A percentile compares a stretch with the other conserved stretches of the same genome.
Conservation (phyloP, 2,797 vertebrate species). For the Coendou prehensilis region DNA sequence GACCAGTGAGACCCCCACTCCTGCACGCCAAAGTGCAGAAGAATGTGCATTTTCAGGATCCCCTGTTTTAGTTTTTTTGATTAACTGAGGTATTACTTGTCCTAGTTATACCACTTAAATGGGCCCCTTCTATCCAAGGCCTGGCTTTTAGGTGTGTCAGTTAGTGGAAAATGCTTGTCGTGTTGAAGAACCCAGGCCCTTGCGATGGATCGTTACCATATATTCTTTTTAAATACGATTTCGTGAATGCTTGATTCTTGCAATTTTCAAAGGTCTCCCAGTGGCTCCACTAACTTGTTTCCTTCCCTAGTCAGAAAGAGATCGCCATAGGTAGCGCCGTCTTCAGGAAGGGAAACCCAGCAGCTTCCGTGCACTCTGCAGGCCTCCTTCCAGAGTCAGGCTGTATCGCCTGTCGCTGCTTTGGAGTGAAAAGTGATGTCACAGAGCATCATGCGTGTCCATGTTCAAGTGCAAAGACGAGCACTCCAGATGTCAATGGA, state of each 20-base stretch:
- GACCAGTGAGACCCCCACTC: neutral
- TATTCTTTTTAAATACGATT: slow-evolving; percentile 28
- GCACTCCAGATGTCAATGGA: neutral
- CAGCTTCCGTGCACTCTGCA: neutral
- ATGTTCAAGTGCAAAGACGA: neutral
- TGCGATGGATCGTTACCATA: neutral
- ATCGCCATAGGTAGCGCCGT: neutral
- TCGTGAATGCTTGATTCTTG: neutral
- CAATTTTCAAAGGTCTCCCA: neutral
- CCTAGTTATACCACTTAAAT: neutral
- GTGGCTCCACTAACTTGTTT: neutral
- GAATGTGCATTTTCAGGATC: neutral
- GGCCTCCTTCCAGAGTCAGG: neutral
- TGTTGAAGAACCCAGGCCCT: neutral
- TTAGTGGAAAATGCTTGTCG: neutral
- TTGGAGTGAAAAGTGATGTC: neutral
- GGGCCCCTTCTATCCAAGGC: neutral
- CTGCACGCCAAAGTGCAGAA: neutral
- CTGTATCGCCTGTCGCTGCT: neutral
- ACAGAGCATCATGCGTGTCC: neutral
- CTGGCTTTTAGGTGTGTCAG: neutral
- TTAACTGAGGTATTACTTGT: neutral
- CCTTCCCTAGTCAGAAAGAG: neutral
- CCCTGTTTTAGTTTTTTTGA: neutral
- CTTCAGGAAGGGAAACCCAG: neutral